Percentiles rank a stretch among this genome's conserved stretches.
phyloP scores from a whole-genome alignment of 2,797 vertebrate genomes.

The Geotria australis region DNA sequence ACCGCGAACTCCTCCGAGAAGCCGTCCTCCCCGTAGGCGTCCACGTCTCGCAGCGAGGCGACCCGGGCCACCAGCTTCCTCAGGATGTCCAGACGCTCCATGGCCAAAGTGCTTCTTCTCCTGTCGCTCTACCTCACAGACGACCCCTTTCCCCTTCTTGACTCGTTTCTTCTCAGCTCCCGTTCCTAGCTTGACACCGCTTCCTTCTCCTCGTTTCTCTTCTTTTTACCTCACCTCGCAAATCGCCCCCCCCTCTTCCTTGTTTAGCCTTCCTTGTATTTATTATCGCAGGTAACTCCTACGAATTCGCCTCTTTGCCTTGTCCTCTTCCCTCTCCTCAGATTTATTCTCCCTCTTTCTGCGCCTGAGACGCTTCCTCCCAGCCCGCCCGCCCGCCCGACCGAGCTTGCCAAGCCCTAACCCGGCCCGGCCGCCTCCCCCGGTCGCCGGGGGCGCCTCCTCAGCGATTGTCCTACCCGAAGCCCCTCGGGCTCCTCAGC shows the following conservation, averaged over 20 bases:
- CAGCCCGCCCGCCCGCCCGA: not conserved
- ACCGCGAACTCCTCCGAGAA: not conserved
- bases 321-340: not conserved
- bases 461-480: not conserved
- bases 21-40: not conserved
- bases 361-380: not conserved
- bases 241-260: not conserved
- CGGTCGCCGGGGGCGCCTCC: not conserved
- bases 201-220: not conserved
- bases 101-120: not conserved
- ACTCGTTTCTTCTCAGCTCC: not conserved
- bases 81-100: not conserved
- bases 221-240: not conserved
- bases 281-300: not conserved
- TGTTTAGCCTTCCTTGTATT: not conserved
- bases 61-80: not conserved
- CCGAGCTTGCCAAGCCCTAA: not conserved
- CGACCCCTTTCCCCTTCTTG: not conserved
- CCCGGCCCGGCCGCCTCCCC: not conserved
- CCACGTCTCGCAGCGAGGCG: not conserved
- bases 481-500: too few relatives aligned
- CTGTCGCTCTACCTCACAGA: not conserved
- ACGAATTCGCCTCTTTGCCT: not conserved
- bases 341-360: not conserved
- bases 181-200: not conserved